Evolutionary conservation across 2,113 vertebrate genomes (phyloP).

Genomic region (Poeciliopsis occidentalis): DNA sequence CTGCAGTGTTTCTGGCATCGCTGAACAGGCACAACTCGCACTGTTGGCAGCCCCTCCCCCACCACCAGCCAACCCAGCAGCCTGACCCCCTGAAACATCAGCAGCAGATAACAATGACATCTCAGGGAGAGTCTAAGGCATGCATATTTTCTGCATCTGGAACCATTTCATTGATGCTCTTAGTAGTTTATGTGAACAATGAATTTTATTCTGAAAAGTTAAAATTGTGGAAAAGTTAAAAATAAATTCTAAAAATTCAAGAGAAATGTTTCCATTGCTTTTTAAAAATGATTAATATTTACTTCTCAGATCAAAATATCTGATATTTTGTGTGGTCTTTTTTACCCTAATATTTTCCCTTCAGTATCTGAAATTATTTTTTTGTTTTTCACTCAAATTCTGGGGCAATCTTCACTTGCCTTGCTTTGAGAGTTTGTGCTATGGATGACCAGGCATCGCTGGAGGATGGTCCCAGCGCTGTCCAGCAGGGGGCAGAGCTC

Average conservation of each 20-base stretch:
- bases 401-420: constrained; percentile 43
- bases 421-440: constrained; percentile 71
- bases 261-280: not conserved
- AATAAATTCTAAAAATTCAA: not conserved
- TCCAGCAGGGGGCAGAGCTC: constrained; percentile 78
- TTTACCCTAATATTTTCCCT: too few species aligned
- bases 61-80: constrained; percentile 79
- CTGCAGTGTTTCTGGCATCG: constrained; percentile 78
- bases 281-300: not conserved
- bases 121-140: too few species aligned
- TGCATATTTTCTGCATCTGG: not conserved
- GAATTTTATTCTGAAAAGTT: not conserved
- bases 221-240: not conserved
- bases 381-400: not conserved
- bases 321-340: too few species aligned
- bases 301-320: not conserved
- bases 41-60: constrained; percentile 71
- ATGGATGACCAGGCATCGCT: constrained; percentile 77
- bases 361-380: not conserved
- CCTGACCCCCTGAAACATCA: constrained; percentile 64
- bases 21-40: constrained; percentile 74
- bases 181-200: not conserved
- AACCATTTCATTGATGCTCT: not conserved
- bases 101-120: not conserved
- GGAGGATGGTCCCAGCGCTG: constrained; percentile 71